Evolutionary conservation across 2,888 invertebrate species (phyloP).

Genomic region (Patella caerulea): DNA sequence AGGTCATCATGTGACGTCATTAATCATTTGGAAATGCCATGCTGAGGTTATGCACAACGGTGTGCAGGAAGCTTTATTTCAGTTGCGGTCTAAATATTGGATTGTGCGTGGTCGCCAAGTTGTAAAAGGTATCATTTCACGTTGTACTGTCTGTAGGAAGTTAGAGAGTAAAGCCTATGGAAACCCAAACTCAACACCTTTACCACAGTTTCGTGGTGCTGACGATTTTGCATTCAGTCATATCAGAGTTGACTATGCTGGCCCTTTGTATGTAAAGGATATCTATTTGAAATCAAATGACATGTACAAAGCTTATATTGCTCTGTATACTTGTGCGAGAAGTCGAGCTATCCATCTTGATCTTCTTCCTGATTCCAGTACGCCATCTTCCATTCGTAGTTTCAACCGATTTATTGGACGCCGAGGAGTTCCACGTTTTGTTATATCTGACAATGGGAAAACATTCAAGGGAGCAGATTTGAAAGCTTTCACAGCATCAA

Average conservation of each 20-base stretch:
- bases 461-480: background rate
- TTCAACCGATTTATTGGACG: background rate
- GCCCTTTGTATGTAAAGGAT: background rate
- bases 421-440: background rate
- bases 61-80: slow-evolving; percentile 6
- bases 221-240: background rate
- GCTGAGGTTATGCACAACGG: background rate
- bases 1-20: background rate
- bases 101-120: background rate
- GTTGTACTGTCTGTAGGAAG: background rate
- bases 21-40: background rate
- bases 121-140: background rate
- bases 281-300: background rate
- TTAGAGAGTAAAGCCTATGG: background rate
- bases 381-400: background rate
- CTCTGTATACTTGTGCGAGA: background rate
- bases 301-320: background rate
- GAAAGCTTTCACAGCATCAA: background rate
- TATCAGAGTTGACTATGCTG: background rate
- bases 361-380: background rate
- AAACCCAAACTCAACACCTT: background rate
- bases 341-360: background rate
- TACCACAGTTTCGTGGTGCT: background rate
- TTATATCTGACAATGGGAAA: background rate
- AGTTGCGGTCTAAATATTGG: background rate